Conservation (phyloP, 2,113 vertebrate genomes). For the Sprattus sprattus region DNA sequence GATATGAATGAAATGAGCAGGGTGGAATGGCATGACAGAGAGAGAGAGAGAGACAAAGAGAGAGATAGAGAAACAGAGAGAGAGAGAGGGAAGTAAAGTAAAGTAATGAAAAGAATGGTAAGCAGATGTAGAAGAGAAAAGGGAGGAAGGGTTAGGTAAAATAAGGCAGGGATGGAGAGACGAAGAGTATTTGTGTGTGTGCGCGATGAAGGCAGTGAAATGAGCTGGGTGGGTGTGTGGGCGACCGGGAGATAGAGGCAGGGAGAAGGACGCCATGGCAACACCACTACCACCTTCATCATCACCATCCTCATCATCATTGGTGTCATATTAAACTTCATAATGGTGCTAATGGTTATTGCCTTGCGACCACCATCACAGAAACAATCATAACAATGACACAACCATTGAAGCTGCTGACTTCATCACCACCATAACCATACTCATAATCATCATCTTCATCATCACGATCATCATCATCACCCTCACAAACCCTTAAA, state of each 20-base stretch:
- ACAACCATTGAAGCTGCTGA: too few species aligned
- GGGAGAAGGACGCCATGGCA: conserved; percentile 59
- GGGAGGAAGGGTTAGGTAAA: neutral
- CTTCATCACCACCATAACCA: conserved; percentile 37
- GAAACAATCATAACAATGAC: neutral
- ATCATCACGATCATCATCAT: conserved; percentile 36
- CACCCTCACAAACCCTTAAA: neutral
- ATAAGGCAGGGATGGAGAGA: neutral
- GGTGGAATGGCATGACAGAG: too few species aligned
- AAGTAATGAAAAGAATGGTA: neutral
- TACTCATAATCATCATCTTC: conserved; percentile 29
- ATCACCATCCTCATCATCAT: neutral
- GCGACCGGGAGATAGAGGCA: conserved; percentile 74
- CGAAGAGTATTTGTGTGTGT: neutral
- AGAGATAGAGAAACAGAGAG: neutral
- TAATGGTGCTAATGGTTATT: neutral
- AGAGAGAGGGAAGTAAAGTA: neutral
- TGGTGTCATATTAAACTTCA: neutral
- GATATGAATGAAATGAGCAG: too few species aligned
- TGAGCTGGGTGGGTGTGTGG: conserved; percentile 64
- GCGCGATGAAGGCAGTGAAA: conserved; percentile 48
- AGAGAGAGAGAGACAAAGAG: conserved; percentile 32
- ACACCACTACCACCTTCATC: neutral
- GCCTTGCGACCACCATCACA: neutral
- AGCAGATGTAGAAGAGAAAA: neutral